Evolutionary conservation across 2,888 invertebrate species (phyloP).

Genomic region (Cerastoderma edule): DNA sequence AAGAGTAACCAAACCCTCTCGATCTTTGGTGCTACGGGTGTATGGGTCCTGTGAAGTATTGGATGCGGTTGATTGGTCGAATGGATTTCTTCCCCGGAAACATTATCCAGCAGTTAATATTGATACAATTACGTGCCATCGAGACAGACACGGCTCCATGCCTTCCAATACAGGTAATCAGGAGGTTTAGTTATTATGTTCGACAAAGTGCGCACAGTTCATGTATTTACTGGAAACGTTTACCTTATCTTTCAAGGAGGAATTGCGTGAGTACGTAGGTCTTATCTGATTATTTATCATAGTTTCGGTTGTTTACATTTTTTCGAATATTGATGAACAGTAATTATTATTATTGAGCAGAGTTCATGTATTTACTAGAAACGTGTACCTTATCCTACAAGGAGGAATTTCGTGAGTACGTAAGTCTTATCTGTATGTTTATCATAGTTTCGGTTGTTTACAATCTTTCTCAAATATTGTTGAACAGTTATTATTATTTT

Average conservation of each 20-base stretch:
- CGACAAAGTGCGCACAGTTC: background rate
- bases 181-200: too few relatives aligned
- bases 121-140: conserved; percentile 10
- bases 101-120: conserved; percentile 21
- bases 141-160: conserved; percentile 12
- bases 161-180: conserved; percentile 7
- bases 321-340: background rate
- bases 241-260: background rate
- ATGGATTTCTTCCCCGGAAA: conserved; percentile 15
- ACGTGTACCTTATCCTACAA: background rate
- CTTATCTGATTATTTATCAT: background rate
- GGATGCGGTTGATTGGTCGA: conserved; percentile 4
- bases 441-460: background rate
- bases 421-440: background rate
- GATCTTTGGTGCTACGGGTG: too few relatives aligned
- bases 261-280: background rate
- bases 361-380: background rate
- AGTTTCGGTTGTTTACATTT: background rate
- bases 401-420: background rate
- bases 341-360: background rate
- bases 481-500: background rate
- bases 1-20: too few relatives aligned
- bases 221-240: background rate
- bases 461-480: background rate
- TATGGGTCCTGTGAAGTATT: conserved; percentile 4